phyloP scores from a whole-genome alignment of 2,113 vertebrate genomes.

The Nymphicus hollandicus region DNA sequence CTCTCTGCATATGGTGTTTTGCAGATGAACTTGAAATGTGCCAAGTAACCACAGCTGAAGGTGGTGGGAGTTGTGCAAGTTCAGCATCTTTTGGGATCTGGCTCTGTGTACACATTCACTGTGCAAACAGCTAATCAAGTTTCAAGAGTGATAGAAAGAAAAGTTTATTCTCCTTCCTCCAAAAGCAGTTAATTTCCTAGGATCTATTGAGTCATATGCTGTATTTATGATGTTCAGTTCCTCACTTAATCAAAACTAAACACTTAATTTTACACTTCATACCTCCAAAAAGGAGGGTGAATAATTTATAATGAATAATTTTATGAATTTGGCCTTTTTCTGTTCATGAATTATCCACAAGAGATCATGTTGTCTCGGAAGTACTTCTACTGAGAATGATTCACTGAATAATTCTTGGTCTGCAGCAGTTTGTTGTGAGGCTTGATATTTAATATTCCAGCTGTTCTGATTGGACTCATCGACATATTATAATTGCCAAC shows the following conservation, averaged over 20 bases:
- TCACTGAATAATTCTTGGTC: slow-evolving; percentile 17
- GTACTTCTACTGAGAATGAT: slow-evolving; percentile 6
- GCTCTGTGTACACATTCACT: slow-evolving; percentile 9
- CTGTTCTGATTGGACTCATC: neutral
- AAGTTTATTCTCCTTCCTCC: slow-evolving; percentile 27
- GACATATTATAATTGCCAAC: neutral
- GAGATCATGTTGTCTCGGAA: slow-evolving; percentile 17
- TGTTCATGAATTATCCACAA: slow-evolving; percentile 47
- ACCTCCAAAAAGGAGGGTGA: slow-evolving; percentile 27
- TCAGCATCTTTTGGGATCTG: slow-evolving; percentile 43
- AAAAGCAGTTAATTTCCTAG: slow-evolving; percentile 33
- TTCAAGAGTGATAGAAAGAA: neutral
- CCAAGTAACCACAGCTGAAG: slow-evolving; percentile 16
- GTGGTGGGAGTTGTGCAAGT: neutral
- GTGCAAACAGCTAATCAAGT: slow-evolving; percentile 43
- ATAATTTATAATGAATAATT: slow-evolving; percentile 53
- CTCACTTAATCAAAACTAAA: slow-evolving; percentile 55
- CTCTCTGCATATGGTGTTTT: neutral
- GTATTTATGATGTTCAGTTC: slow-evolving; percentile 41
- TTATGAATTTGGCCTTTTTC: slow-evolving; percentile 43
- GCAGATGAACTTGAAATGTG: slow-evolving; percentile 14
- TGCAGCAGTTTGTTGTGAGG: neutral
- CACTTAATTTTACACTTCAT: slow-evolving; percentile 50
- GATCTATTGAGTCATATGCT: slow-evolving; percentile 26
- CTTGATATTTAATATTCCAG: slow-evolving; percentile 8